Evolutionary conservation across 2,113 vertebrate species (phyloP).

Genomic region (Corythaeola cristata): DNA sequence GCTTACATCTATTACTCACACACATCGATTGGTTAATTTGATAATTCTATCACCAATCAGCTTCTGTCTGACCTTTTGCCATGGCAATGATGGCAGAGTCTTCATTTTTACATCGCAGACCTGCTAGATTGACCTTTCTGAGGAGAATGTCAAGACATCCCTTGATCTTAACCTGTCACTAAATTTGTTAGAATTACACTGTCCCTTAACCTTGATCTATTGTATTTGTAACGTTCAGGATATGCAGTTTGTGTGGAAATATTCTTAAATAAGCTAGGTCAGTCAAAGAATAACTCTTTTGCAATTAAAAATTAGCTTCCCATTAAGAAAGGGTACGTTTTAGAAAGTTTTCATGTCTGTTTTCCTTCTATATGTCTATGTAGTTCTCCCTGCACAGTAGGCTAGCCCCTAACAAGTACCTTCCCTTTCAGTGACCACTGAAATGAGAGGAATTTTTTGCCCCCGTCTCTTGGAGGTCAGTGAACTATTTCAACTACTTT

Average conservation of each 20-base stretch:
- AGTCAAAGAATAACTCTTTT: not conserved
- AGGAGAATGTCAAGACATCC: conserved; percentile 93
- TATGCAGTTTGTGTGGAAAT: conserved; percentile 47
- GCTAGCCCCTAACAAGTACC: not conserved
- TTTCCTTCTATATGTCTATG: not conserved
- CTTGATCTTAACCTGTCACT: conserved; percentile 92
- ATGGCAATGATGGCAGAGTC: conserved; percentile 91
- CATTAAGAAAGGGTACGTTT: not conserved
- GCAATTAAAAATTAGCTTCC: not conserved
- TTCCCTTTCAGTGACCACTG: not conserved
- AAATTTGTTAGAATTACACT: conserved; percentile 87
- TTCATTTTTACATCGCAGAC: conserved; percentile 90
- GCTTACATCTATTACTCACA: conserved; percentile 86
- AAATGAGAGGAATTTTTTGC: not conserved
- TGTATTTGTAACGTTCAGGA: conserved; percentile 60
- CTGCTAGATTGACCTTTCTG: conserved; percentile 93
- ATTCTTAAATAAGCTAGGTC: not conserved
- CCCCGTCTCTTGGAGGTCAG: not conserved
- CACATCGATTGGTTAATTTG: conserved; percentile 98
- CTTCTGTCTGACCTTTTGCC: conserved; percentile 98
- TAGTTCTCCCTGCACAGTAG: not conserved
- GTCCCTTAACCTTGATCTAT: conserved; percentile 85
- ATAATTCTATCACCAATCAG: conserved; percentile 99
- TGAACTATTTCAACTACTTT: not conserved
- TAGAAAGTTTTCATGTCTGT: not conserved